A percentile compares a stretch with the other conserved stretches of the same genome.
Conservation (phyloP, 2,113 vertebrate species). For the Deroptyus accipitrinus region DNA sequence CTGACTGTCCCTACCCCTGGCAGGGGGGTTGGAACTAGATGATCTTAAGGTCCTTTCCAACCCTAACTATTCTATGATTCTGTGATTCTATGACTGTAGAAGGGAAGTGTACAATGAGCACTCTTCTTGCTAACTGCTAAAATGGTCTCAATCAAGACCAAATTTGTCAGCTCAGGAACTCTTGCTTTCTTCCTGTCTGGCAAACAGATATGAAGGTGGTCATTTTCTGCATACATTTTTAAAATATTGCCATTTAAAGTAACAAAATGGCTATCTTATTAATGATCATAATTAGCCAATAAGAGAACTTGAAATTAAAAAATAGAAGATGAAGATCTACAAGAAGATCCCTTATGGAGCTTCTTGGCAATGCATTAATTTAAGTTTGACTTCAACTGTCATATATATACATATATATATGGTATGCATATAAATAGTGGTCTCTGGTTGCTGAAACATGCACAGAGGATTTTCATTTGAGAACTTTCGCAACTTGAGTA, state of each 20-base stretch:
- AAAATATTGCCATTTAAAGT: not conserved
- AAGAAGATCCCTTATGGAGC: not conserved
- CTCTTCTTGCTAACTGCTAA: not conserved
- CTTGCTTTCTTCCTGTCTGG: not conserved
- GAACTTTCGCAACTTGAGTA: not conserved
- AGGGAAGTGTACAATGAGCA: not conserved
- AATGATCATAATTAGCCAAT: not conserved
- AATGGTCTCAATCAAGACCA: not conserved
- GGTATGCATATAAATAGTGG: not conserved
- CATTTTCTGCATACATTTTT: not conserved
- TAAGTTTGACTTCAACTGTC: not conserved
- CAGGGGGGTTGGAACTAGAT: too few species aligned
- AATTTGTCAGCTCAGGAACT: not conserved
- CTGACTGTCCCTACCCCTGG: not conserved
- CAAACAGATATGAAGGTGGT: not conserved
- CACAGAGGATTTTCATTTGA: not conserved
- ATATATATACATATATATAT: not conserved
- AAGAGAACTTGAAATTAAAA: not conserved
- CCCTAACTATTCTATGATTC: too few species aligned
- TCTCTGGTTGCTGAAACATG: not conserved
- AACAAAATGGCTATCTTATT: not conserved
- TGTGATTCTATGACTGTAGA: not conserved
- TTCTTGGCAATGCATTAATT: not conserved
- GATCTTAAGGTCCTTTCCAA: too few species aligned
- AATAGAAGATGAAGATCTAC: not conserved